phyloP scores from a whole-genome alignment of 2,888 invertebrate species.

The Tenthredo notha region DNA sequence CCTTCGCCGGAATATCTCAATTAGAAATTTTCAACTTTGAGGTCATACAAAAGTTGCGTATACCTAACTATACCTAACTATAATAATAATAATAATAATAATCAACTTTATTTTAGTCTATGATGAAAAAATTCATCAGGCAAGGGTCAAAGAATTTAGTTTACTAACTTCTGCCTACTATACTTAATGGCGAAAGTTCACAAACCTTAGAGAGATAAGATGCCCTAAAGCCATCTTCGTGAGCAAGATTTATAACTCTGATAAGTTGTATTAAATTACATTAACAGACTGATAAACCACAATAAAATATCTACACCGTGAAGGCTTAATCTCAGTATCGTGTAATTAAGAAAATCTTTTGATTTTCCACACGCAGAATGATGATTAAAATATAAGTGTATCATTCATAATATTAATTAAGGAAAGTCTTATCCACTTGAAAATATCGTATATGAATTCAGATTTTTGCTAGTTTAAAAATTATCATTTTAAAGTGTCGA shows the following conservation, averaged over 20 bases:
- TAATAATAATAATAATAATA: not conserved
- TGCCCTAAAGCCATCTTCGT: conserved; percentile 28
- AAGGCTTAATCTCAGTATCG: not conserved
- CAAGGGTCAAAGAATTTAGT: not conserved
- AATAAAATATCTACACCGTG: not conserved
- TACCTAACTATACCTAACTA: not conserved
- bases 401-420: too few relatives aligned
- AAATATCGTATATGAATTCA: not conserved
- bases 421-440: too few relatives aligned
- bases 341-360: not conserved
- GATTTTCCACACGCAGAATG: not conserved
- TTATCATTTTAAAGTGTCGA: not conserved
- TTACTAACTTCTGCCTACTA: not conserved
- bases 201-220: conserved; percentile 29
- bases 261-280: conserved; percentile 36
- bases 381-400: not conserved
- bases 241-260: conserved; percentile 11
- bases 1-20: not conserved
- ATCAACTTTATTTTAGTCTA: not conserved
- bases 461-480: not conserved
- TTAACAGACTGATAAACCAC: conserved; percentile 11
- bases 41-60: not conserved
- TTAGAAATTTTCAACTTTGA: not conserved
- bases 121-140: conserved; percentile 5
- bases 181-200: conserved; percentile 31